These are phyloP conservation scores for Daboia siamensis DNA, from an alignment of 2,113 vertebrate genomes.

Conservation along the genomic window DNA sequence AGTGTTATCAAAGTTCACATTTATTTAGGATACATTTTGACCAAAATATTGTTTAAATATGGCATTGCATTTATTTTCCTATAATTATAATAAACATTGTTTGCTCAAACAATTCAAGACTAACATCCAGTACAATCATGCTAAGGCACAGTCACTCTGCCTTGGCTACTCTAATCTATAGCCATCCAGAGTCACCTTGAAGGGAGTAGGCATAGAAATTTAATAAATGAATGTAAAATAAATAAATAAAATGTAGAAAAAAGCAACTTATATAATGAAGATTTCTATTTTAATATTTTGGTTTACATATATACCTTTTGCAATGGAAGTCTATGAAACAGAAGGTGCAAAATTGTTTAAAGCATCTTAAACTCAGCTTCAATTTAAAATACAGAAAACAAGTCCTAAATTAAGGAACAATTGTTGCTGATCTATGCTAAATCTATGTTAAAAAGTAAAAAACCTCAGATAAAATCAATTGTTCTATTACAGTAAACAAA, in stretches of 20 bases:
- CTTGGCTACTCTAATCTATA: not conserved
- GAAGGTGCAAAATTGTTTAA: not conserved
- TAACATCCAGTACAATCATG: not conserved
- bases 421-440: not conserved
- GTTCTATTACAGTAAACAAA: not conserved
- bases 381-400: not conserved
- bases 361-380: not conserved
- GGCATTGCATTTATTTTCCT: conserved; percentile 58
- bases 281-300: no score
- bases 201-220: not conserved
- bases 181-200: not conserved
- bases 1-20: not conserved
- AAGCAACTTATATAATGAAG: not conserved
- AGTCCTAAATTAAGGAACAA: not conserved
- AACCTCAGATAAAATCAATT: not conserved
- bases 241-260: not conserved
- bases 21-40: conserved; percentile 32
- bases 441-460: not conserved
- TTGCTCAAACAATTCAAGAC: conserved; percentile 35
- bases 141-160: not conserved
- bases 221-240: not conserved
- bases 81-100: conserved; percentile 47
- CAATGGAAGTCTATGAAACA: not conserved
- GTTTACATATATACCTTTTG: not conserved
- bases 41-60: conserved; percentile 51